phyloP scores from a whole-genome alignment of 2,888 invertebrate genomes.

The Acronicta psi region DNA sequence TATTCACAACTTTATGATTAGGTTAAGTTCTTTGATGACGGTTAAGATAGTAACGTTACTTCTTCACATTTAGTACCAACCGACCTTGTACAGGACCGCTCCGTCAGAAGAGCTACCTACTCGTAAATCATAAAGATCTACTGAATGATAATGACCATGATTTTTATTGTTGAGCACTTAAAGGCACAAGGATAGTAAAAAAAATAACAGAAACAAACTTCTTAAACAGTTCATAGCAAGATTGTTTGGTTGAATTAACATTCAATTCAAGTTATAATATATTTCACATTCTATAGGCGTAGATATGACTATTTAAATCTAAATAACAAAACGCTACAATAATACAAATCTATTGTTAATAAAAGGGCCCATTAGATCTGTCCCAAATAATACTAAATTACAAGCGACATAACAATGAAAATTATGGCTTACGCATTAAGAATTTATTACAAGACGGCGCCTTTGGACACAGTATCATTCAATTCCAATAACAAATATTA shows the following conservation, averaged over 20 bases:
- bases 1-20: constrained; percentile 34
- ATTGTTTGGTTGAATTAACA: not conserved
- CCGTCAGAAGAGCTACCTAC: constrained; percentile 10
- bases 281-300: constrained; percentile 22
- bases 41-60: constrained; percentile 24
- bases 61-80: constrained; percentile 23
- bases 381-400: constrained; percentile 43
- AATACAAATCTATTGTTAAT: constrained; percentile 36
- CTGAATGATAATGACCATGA: constrained; percentile 13
- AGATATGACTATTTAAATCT: constrained; percentile 21
- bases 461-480: constrained; percentile 28
- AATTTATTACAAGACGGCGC: constrained; percentile 42
- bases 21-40: constrained; percentile 37
- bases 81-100: constrained; percentile 38
- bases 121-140: constrained; percentile 18
- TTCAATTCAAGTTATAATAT: constrained; percentile 1
- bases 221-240: not conserved
- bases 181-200: too few species aligned
- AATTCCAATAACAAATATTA: constrained; percentile 33
- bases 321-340: constrained; percentile 18
- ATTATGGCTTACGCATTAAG: constrained; percentile 32
- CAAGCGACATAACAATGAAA: constrained; percentile 28
- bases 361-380: constrained; percentile 22
- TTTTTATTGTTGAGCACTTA: not conserved
- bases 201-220: too few species aligned